Evolutionary conservation across 1,140 invertebrate species (phyloP).

Genomic region (Cyclargus thomasi): DNA sequence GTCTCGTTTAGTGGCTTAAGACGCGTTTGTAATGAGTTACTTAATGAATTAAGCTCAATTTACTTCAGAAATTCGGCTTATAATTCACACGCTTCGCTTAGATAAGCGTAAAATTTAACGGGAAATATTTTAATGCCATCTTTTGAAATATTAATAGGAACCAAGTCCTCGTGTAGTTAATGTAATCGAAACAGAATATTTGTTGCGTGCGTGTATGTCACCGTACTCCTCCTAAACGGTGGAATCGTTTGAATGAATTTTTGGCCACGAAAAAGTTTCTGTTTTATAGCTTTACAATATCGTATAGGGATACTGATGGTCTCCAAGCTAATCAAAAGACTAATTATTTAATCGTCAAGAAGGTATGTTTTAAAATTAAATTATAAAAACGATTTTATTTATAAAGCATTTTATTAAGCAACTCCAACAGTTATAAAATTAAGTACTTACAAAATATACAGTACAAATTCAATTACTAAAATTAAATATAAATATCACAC

Average conservation of each 20-base stretch:
- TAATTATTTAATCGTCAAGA: too few relatives aligned
- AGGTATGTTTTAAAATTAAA: too few relatives aligned
- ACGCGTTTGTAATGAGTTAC: slow-evolving; percentile 51
- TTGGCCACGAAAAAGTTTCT: too few relatives aligned
- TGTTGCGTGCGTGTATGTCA: too few relatives aligned
- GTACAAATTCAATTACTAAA: neutral
- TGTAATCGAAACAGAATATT: too few relatives aligned
- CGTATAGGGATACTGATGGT: too few relatives aligned
- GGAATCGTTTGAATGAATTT: too few relatives aligned
- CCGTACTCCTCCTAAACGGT: too few relatives aligned
- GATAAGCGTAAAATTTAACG: slow-evolving; percentile 12
- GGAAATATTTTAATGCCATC: neutral
- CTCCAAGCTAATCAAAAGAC: too few relatives aligned
- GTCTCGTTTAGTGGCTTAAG: slow-evolving; percentile 46
- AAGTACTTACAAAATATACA: slow-evolving; percentile 13
- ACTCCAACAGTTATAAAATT: slow-evolving; percentile 5
- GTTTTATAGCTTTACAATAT: too few relatives aligned
- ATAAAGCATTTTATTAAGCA: slow-evolving; percentile 12
- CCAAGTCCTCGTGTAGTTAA: neutral
- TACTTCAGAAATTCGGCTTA: slow-evolving; percentile 23
- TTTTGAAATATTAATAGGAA: neutral
- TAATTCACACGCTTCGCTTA: slow-evolving; percentile 8
- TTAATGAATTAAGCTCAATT: slow-evolving; percentile 53
- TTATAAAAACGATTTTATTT: neutral
- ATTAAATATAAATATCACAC: too few relatives aligned